These are phyloP conservation scores for Amiota mariae DNA, from an alignment of 2,888 invertebrate genomes.

Conservation along the genomic window DNA sequence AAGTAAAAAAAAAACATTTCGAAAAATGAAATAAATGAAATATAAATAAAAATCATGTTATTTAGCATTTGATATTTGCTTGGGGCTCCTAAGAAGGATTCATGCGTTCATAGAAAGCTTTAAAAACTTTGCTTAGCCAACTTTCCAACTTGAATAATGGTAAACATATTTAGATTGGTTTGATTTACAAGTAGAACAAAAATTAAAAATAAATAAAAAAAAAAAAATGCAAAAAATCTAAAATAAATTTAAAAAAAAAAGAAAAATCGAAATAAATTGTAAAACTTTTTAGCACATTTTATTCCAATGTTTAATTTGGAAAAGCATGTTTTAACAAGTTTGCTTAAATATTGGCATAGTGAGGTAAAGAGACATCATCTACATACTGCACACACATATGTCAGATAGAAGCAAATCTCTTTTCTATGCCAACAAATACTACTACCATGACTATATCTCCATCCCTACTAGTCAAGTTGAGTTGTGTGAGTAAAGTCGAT, in stretches of 20 bases:
- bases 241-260: constrained; percentile 38
- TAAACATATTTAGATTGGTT: constrained; percentile 2
- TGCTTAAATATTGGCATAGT: constrained; percentile 50
- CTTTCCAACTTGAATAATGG: not conserved
- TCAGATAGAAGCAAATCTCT: too few species aligned
- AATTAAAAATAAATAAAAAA: not conserved
- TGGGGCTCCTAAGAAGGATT: constrained; percentile 40
- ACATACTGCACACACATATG: too few species aligned
- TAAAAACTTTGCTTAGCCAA: constrained; percentile 10
- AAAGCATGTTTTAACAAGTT: constrained; percentile 59
- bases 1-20: not conserved
- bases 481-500: constrained; percentile 14
- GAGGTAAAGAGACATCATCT: constrained; percentile 34
- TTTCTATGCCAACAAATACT: too few species aligned
- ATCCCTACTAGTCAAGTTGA: constrained; percentile 11
- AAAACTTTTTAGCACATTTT: constrained; percentile 59
- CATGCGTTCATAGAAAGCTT: not conserved
- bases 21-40: constrained; percentile 39
- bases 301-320: constrained; percentile 62
- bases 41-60: constrained; percentile 34
- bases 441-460: too few species aligned
- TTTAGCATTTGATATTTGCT: constrained; percentile 60
- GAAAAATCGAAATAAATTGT: constrained; percentile 45
- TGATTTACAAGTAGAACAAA: constrained; percentile 4
- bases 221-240: constrained; percentile 32